Evolutionary conservation across 2,113 vertebrate genomes (phyloP), one percentile per base, ranked within the genome.

Genomic region (Azemiops feae): DNA sequence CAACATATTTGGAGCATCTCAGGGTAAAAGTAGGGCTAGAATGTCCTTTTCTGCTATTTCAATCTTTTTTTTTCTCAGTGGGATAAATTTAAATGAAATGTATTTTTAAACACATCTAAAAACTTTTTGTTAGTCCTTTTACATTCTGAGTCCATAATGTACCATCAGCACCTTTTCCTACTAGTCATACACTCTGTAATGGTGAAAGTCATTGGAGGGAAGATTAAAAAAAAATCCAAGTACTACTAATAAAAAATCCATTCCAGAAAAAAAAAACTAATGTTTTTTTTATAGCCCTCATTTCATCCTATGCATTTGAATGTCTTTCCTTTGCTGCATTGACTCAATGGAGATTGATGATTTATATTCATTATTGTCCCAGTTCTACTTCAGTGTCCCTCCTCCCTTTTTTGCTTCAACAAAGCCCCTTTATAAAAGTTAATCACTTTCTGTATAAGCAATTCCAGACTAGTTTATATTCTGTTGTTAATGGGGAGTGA

Each of bases 151-250:
- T 95, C 94, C 92, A 95, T 94, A 96, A 94, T 96, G 94, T 97
- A 95, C 96, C 95, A 97, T 96, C 94, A 96, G 96, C 96, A 3
- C 95, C 96, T 97, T 96, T 94, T 96, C 96, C 96, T 94, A 97
- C 96, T 95, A 97, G 96, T 97, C 95, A 96, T 96, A 96, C 94
- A 96, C 95, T 96, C 94, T 96, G 95, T 96, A 96, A 97, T 95
- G 96, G 95, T 96, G 95, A 97, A 97, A 96, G 94, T 95, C 95
- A 96, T 93, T 96, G 95, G 94, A 96, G 90, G 95, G 57, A 60
- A 50, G 27, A 27, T 64, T 58, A 4, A 64, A 96, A 96, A 96
- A 96, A 96, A 93, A 95, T 95, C 96, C 45, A 64, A 96, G 95
- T 97, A 96, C 95, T 97, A 96, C 94, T 96, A 96, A 96, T 97